phyloP scores from a whole-genome alignment of 2,888 invertebrate genomes.

The Azorinus chamasolen region DNA sequence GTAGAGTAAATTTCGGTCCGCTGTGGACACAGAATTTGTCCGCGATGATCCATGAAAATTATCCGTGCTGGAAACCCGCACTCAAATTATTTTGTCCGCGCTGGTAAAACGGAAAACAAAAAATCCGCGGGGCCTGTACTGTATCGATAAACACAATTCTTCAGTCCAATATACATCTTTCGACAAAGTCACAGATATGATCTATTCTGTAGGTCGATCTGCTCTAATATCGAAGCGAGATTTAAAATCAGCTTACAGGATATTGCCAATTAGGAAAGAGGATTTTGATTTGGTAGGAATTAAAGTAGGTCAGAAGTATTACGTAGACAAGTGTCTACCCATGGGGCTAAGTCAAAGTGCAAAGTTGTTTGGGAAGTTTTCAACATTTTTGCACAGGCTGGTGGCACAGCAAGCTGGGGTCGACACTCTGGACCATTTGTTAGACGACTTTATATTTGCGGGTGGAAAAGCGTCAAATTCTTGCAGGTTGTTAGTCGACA shows the following conservation, averaged over 20 bases:
- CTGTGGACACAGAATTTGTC: too few species aligned
- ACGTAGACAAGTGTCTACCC: constrained; percentile 18
- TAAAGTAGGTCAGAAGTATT: constrained; percentile 6
- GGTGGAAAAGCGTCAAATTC: neutral
- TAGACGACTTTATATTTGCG: constrained; percentile 25
- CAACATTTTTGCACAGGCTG: constrained; percentile 25
- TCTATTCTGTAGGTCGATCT: too few species aligned
- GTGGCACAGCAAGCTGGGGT: neutral
- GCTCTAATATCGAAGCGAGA: too few species aligned
- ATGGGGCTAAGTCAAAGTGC: constrained; percentile 15
- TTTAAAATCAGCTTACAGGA: too few species aligned
- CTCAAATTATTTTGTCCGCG: too few species aligned
- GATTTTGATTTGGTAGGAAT: neutral
- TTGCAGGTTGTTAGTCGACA: too few species aligned
- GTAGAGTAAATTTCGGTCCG: too few species aligned
- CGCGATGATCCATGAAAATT: too few species aligned
- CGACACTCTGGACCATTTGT: constrained; percentile 3
- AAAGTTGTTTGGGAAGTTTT: constrained; percentile 21
- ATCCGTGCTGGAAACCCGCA: too few species aligned
- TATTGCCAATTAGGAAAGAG: too few species aligned
- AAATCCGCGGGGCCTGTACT: too few species aligned
- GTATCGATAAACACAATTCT: constrained; percentile 13
- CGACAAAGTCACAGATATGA: neutral
- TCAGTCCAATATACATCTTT: constrained; percentile 28
- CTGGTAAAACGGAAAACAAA: too few species aligned